Percentiles rank a stretch among this genome's conserved stretches.
Conservation (phyloP, 53 echinoderm and acorn worm genomes). For the Pentamera pediparva region DNA sequence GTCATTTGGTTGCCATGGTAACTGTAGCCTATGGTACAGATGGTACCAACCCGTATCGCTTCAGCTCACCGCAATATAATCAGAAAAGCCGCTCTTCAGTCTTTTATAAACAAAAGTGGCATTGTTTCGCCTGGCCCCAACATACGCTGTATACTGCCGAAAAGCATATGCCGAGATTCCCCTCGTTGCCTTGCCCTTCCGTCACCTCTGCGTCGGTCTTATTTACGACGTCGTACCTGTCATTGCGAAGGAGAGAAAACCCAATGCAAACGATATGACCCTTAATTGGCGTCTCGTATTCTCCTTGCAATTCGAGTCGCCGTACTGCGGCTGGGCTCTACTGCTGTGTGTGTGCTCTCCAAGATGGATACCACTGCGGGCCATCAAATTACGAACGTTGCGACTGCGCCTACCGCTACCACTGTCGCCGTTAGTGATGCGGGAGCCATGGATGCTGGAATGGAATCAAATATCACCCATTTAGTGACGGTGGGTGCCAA, state of each 20-base stretch:
- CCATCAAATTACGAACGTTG: conserved; percentile 24
- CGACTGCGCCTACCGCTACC: conserved; percentile 30
- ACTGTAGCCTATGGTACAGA: too few species aligned
- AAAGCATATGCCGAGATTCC: neutral
- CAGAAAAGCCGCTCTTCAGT: too few species aligned
- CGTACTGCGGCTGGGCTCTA: too few species aligned
- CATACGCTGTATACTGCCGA: neutral
- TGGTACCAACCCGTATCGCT: too few species aligned
- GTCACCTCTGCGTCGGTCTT: neutral
- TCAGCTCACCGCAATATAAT: too few species aligned
- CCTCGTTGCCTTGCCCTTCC: neutral
- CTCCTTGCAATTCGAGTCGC: conserved; percentile 23
- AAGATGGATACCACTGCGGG: conserved; percentile 27
- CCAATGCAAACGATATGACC: conserved; percentile 13
- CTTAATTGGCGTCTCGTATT: conserved; percentile 29
- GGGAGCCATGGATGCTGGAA: conserved; percentile 3
- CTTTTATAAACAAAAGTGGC: too few species aligned
- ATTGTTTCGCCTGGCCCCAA: too few species aligned
- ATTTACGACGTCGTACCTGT: neutral
- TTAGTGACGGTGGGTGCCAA: neutral
- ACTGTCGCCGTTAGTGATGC: neutral
- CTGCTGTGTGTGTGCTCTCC: conserved; percentile 7
- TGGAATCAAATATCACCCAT: conserved; percentile 38
- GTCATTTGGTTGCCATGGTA: too few species aligned
- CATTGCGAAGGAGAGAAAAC: neutral